Base-by-base conservation (phyloP, 2,797 vertebrate species). In the Muscicapa comitata region DNA sequence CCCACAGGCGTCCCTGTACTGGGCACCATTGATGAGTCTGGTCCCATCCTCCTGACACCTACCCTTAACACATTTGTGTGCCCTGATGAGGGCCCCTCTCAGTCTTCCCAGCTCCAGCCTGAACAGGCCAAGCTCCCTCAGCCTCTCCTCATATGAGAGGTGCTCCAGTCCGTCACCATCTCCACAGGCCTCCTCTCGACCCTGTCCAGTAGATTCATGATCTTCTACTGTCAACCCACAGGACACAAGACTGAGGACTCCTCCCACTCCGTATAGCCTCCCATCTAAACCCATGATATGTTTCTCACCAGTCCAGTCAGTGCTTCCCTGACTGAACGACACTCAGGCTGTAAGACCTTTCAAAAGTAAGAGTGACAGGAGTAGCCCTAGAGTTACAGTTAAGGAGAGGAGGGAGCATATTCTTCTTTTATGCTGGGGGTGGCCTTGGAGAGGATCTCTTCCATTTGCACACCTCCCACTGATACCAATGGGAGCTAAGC, bases 271-370 rank as follows among this genome's bases (percentile, higher is more conserved):
- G 14, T 1, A 19, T 7, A 62, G 13, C 38, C 24, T 77, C 47
- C 38, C 53, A 33, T 13, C 31, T 6, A 61, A 75, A 65, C 11
- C 42, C 33, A 21, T 5, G 1, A 8, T 12, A 11, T 4, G 15
- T 13, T 31, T 37, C 75, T 76, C 50, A 18, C 10, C 21, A n/a
- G 31, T 5, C 59, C 15, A 20, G 2, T 9, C 55, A 67, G 68
- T 47, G 13, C 8, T 61, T 50, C 42, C 42, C 4, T 0, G 17
- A 1, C 4, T 0, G 17, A 1, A 28, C 33, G 20, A 82, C 79
- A 43, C 31, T 20, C 10, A 0, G 28, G 26, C 61, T 63, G 10
- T 6, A 4, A 40, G 3, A 35, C 13, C 40, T 59, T 53, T 48
- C 55, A 63, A 15, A 37, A 7, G 3, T 6, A 4, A 31, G 19